Evolutionary conservation across 2,113 vertebrate species (phyloP).

Genomic region (Muscicapa adusta): DNA sequence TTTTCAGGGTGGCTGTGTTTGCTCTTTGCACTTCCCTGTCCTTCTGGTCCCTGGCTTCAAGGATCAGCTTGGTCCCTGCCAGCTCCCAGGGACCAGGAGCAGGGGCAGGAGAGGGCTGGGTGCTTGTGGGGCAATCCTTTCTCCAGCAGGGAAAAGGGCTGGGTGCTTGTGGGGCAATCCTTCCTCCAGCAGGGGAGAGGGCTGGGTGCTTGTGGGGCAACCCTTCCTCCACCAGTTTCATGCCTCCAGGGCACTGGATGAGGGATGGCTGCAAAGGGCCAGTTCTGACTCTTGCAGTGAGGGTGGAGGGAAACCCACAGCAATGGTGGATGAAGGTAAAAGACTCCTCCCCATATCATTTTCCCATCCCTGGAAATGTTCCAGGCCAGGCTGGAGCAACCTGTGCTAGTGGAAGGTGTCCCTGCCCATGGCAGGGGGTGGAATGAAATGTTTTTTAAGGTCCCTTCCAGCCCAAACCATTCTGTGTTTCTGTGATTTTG

Average conservation of each 20-base stretch:
- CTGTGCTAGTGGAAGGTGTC: background rate
- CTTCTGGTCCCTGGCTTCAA: background rate
- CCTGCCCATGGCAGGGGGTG: background rate
- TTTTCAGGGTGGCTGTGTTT: background rate
- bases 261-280: background rate
- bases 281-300: background rate
- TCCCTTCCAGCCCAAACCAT: background rate
- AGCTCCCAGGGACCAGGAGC: background rate
- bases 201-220: background rate
- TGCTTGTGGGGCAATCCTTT: background rate
- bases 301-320: background rate
- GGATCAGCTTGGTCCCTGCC: background rate
- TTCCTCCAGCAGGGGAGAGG: background rate
- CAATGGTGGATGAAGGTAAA: background rate
- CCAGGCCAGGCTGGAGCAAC: rapidly evolving
- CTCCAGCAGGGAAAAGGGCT: background rate
- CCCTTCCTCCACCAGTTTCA: background rate
- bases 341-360: background rate
- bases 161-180: background rate
- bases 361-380: background rate
- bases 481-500: background rate
- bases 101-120: background rate
- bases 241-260: background rate
- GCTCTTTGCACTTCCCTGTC: background rate
- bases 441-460: background rate